Evolutionary conservation across 1,140 invertebrate species (phyloP).

Genomic region (Nephotettix cincticeps): DNA sequence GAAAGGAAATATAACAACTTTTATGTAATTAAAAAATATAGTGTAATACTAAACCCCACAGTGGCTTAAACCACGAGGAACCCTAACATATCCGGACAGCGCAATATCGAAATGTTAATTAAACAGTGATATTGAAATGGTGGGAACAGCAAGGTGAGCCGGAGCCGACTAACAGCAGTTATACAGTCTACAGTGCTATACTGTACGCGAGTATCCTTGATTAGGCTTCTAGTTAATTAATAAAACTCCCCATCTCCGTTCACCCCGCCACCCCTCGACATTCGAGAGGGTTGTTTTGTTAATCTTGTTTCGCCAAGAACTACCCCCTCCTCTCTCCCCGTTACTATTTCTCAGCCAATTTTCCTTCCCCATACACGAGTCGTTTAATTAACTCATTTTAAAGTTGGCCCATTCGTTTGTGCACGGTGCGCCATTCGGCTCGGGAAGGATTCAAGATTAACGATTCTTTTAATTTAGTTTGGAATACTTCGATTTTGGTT

Average conservation of each 20-base stretch:
- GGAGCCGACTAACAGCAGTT: too few relatives aligned
- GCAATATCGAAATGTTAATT: too few relatives aligned
- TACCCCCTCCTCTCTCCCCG: not conserved
- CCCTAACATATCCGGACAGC: too few relatives aligned
- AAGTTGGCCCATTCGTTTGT: conserved; percentile 5
- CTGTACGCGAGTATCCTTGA: conserved; percentile 14
- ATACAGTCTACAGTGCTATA: too few relatives aligned
- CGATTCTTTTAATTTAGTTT: too few relatives aligned
- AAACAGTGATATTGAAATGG: not conserved
- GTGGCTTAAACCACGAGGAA: too few relatives aligned
- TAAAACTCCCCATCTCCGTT: conserved; percentile 10
- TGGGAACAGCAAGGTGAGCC: not conserved
- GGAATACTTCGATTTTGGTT: too few relatives aligned
- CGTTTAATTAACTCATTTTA: conserved; percentile 17
- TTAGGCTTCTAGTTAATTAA: conserved; percentile 17
- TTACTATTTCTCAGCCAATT: conserved; percentile 18
- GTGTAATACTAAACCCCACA: too few relatives aligned
- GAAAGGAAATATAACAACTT: too few relatives aligned
- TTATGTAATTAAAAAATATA: too few relatives aligned
- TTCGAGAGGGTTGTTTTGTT: conserved; percentile 4
- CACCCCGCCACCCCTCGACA: not conserved
- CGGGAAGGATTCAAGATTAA: too few relatives aligned
- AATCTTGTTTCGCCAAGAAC: conserved; percentile 8
- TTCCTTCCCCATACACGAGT: conserved; percentile 18
- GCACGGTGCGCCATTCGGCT: too few relatives aligned